These are phyloP conservation scores for Aurelia aurita DNA, from an alignment of 30 jellyfish, hydroid and myxozoan species.

Conservation along the genomic window DNA sequence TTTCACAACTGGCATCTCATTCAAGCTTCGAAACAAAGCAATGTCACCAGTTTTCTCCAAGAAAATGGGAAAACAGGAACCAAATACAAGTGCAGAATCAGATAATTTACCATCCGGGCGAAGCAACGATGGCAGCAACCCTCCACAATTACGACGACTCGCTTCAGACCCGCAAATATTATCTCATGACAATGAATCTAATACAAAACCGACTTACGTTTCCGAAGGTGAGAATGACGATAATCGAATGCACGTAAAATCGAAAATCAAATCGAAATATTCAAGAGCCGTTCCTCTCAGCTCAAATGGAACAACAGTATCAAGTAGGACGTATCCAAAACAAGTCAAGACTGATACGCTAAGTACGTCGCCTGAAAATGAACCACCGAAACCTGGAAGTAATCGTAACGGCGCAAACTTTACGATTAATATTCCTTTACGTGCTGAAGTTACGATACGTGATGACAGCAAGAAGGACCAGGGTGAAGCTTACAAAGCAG, in stretches of 20 bases:
- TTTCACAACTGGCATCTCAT: slow-evolving; percentile 83
- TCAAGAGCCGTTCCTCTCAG: slow-evolving; percentile 74
- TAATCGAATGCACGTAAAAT: slow-evolving; percentile 52
- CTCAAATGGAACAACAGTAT: slow-evolving; percentile 24
- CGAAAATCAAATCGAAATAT: slow-evolving; percentile 68
- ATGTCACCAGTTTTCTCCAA: slow-evolving; percentile 92
- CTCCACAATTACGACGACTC: slow-evolving; percentile 49
- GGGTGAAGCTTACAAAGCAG: slow-evolving; percentile 72
- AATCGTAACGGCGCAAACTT: slow-evolving; percentile 46
- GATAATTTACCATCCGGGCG: slow-evolving; percentile 14
- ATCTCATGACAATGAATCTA: slow-evolving; percentile 30
- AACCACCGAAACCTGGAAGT: not conserved
- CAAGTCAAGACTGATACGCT: slow-evolving; percentile 29
- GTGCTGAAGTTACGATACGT: slow-evolving; percentile 65
- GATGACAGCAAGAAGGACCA: slow-evolving; percentile 60
- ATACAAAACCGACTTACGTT: slow-evolving; percentile 24
- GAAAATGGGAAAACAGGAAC: slow-evolving; percentile 73
- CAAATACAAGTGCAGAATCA: slow-evolving; percentile 26
- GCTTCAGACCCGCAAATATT: slow-evolving; percentile 73
- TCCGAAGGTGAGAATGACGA: slow-evolving; percentile 82
- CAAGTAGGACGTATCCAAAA: slow-evolving; percentile 1
- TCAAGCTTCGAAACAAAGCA: slow-evolving; percentile 85
- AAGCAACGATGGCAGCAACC: slow-evolving; percentile 12
- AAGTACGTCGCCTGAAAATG: slow-evolving; percentile 26
- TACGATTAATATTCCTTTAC: slow-evolving; percentile 63